Evolutionary conservation across 2,797 vertebrate genomes (phyloP).

Genomic region (Otolemur crassicaudatus): DNA sequence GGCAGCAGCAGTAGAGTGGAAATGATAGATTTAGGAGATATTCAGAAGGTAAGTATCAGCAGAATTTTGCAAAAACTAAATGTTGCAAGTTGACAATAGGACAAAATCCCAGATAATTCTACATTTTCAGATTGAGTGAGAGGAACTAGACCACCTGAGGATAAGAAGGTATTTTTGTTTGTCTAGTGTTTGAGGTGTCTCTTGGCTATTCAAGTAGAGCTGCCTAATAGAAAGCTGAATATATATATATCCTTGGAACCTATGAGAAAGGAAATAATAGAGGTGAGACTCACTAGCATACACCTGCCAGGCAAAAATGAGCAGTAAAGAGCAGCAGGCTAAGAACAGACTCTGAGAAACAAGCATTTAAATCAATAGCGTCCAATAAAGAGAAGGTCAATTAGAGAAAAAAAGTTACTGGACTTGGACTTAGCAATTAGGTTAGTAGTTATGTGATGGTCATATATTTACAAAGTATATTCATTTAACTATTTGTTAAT

Average conservation of each 20-base stretch:
- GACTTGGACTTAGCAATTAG: constrained; percentile 19
- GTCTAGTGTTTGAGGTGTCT: not conserved
- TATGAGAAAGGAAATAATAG: constrained; percentile 23
- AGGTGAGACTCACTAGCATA: constrained; percentile 2
- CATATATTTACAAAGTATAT: constrained; percentile 5
- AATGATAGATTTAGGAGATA: constrained; percentile 2
- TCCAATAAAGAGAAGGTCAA: constrained; percentile 28
- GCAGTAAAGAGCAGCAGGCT: not conserved
- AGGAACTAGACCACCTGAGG: not conserved
- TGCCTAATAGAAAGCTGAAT: not conserved
- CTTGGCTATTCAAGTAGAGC: not conserved
- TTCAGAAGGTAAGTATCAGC: not conserved
- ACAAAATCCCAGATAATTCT: not conserved
- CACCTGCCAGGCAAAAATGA: constrained; percentile 10
- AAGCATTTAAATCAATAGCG: constrained; percentile 10
- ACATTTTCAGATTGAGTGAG: not conserved
- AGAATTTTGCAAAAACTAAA: not conserved
- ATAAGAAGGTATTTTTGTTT: not conserved
- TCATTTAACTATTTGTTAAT: constrained; percentile 1
- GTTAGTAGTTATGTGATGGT: not conserved
- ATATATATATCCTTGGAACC: not conserved
- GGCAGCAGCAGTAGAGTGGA: not conserved
- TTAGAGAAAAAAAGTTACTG: not conserved
- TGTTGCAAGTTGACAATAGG: not conserved
- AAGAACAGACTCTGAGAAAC: not conserved